Evolutionary conservation across 2,797 vertebrate species (phyloP).

Genomic region (Crenichthys baileyi): DNA sequence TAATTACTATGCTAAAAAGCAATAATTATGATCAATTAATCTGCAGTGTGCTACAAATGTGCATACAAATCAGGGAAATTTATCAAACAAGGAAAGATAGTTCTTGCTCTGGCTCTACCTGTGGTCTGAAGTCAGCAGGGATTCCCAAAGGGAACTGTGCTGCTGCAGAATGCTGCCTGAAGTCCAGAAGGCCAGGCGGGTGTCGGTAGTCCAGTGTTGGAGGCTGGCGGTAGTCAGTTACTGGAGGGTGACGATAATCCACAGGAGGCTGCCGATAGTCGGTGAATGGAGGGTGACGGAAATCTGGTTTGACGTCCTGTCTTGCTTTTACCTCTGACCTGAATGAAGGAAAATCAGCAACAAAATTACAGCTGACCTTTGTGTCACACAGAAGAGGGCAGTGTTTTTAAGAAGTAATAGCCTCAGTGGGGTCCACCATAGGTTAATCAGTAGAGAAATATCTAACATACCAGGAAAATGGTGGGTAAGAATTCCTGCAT

Average conservation of each 20-base stretch:
- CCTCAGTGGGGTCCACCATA: neutral
- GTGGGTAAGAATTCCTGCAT: slow-evolving; percentile 2
- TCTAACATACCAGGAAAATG: slow-evolving; percentile 2
- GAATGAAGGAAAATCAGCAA: slow-evolving; percentile 68
- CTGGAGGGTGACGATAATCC: slow-evolving; percentile 93
- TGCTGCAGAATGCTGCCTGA: slow-evolving; percentile 92
- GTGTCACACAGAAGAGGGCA: neutral
- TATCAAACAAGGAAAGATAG: slow-evolving; percentile 6
- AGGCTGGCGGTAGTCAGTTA: slow-evolving; percentile 93
- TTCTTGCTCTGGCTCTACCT: slow-evolving; percentile 57
- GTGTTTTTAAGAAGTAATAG: neutral
- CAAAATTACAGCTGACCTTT: neutral
- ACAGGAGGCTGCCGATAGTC: slow-evolving; percentile 96
- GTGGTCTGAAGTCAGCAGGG: slow-evolving; percentile 88
- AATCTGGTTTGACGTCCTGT: slow-evolving; percentile 98
- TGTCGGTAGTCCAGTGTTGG: slow-evolving; percentile 95
- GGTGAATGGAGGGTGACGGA: slow-evolving; percentile 94
- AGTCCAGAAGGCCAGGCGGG: slow-evolving; percentile 92
- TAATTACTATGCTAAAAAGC: neutral
- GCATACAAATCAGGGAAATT: slow-evolving; percentile 10
- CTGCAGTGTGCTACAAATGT: slow-evolving; percentile 5
- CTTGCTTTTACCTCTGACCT: slow-evolving; percentile 99
- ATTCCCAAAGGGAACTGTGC: slow-evolving; percentile 86
- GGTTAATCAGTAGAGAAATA: slow-evolving; percentile 9
- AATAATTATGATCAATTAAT: slow-evolving; percentile 1